Percentiles rank a stretch among this genome's conserved stretches.
These are phyloP conservation scores for Tricholauxania praeusta DNA, from an alignment of 2,888 invertebrate genomes.

Conservation along the genomic window DNA sequence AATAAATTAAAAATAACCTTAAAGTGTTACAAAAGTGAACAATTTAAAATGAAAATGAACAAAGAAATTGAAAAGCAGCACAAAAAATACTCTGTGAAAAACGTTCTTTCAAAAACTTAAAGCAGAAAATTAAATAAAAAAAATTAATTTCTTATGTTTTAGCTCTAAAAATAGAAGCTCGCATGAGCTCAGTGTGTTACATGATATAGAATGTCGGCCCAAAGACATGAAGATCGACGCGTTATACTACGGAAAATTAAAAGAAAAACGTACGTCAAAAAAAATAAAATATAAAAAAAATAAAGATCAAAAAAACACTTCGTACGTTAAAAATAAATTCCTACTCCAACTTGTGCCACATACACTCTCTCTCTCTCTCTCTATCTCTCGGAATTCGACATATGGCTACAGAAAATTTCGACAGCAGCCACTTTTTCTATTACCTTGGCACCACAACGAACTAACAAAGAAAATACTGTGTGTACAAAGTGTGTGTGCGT, in stretches of 20 bases:
- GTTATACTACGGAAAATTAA: constrained; percentile 9
- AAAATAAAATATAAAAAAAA: constrained; percentile 3
- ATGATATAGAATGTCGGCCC: constrained; percentile 51
- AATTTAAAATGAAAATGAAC: too few species aligned
- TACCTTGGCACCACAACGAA: constrained; percentile 13
- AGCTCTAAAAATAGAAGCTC: constrained; percentile 54
- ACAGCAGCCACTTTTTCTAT: background rate
- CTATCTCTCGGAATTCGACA: background rate
- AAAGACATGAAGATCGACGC: constrained; percentile 32
- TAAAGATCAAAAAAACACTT: background rate
- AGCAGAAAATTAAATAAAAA: constrained; percentile 23
- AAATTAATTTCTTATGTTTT: constrained; percentile 38
- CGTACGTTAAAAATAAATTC: constrained; percentile 24
- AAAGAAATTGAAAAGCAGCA: background rate
- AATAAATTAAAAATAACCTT: background rate
- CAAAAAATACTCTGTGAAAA: background rate
- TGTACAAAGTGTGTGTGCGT: background rate
- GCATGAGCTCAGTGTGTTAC: constrained; percentile 57
- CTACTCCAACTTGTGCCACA: background rate
- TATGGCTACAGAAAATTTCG: background rate
- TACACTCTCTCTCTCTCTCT: background rate
- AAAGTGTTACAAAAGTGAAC: too few species aligned
- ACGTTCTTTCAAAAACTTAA: background rate
- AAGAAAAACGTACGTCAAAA: background rate
- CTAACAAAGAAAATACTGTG: background rate